Evolutionary conservation across 2,888 invertebrate genomes (phyloP), one percentile per base, ranked within the genome.

Genomic region (Hipparchia sbordonii): DNA sequence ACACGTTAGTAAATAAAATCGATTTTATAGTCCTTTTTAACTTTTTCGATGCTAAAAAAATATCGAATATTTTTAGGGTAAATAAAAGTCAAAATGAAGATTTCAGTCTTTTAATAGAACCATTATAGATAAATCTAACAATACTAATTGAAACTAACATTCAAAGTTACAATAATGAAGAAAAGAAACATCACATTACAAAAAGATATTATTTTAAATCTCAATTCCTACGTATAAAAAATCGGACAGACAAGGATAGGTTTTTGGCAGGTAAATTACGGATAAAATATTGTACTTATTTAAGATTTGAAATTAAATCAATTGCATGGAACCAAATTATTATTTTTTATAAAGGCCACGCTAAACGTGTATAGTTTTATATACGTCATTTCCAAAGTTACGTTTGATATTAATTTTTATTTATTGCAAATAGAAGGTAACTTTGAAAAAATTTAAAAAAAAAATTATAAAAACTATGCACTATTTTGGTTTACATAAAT

Each of bases 51-150:
- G 39, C 39, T 39, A 39, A 39, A 39, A 39, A 39, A 39, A 39
- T 39, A 4, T 39, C 39, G 5, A 5, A 5, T 39, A 39, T 23
- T 23, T 23, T 23, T 12, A 5, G 5, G 6, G 54, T 48, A 51
- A 52, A 61, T 59, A 71, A 69, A 65, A 72, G 70, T 71, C 63
- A 69, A 72, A 65, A 73, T 46, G 13, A 81, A 85, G 84, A 88
- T 91, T 90, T 93, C 92, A 93, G 92, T 93, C 92, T 92, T 92
- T 92, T 93, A 92, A 87, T 93, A 91, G 88, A 92, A 91, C 88
- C 87, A 86, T 88, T 77, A 76, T 73, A 73, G 86, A 85, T 84
- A 89, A 79, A 89, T 87, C 88, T 90, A 91, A 89, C 88, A 87
- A 85, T 86, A 84, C 80, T 82, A 85, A 83, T 81, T 69, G 78